Base-by-base conservation (phyloP, 2,888 invertebrate genomes). In the Platycheirus albimanus region DNA sequence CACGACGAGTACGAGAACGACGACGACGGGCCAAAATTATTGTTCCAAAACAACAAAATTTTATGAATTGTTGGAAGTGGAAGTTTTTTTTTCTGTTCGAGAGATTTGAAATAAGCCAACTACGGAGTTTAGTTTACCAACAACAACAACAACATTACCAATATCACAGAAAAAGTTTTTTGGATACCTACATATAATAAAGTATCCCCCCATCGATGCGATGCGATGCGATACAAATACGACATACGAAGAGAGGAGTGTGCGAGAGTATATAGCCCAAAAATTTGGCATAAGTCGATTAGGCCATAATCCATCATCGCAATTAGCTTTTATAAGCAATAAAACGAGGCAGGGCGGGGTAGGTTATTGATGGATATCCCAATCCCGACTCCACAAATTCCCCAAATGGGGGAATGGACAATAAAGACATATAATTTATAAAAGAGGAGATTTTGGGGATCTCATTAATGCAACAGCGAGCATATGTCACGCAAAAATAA, bases 251-350 rank as follows among this genome's bases (percentile, higher is more conserved):
- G 30, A 7, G n/a, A n/a, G n/a, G n/a, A n/a, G n/a, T n/a, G n/a
- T n/a, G 7, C 8, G 19, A 8, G 33, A 15, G 36, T 3, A 30
- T 11, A 64, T 38, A 15, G 38, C 36, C 63, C 24, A 63, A 38
- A 78, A 78, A 83, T 78, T 51, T 83, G 69, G 63, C 58, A 72
- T 78, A 78, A 83, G 78, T 83, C 83, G 78, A 78, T 83, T 83
- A 83, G 78, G 72, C 78, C 38, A 78, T 83, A 69, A 83, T 83
- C 78, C 83, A 83, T 83, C 83, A 83, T 78, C 56, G 74, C 83
- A 78, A 78, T 81, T 81, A 81, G 78, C 83, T 69, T 63, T 54
- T 45, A 24, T 33, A 72, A n/a, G 72, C 69, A 81, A 77, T 71
- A 71, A 67, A 63, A 71, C 30, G 47, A 58, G 28, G 61, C 33